Base-by-base conservation (phyloP, 2,113 vertebrate genomes). In the Malurus elegans region DNA sequence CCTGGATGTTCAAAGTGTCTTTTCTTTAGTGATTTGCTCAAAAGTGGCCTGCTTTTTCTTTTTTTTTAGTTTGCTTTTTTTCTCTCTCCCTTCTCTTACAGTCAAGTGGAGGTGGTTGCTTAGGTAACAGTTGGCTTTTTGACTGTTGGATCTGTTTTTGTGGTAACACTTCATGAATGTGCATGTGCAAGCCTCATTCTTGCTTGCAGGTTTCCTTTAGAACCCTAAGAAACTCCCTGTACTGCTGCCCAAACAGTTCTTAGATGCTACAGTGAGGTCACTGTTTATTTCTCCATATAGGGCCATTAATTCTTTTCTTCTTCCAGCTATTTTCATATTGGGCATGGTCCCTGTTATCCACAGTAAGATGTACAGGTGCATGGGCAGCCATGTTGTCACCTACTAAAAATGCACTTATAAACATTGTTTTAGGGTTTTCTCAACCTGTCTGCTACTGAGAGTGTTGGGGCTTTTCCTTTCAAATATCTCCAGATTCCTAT, bases 91-190 rank as follows among this genome's bases (percentile, higher is more conserved):
- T 45, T 45, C 4, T 31, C 64, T 70, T 78, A 34, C 34, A 47
- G 53, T 75, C 21, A 72, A 72, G 42, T 88, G 62, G 50, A 93
- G 80, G 51, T 66, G 42, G 67, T 91, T 92, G 56, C 60, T 73
- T 67, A 44, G 82, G 51, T 88, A 78, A 53, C 82, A 44, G 24
- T 83, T 95, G 76, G 50, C 86, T 91, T 73, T 89, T 89, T 91
- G 61, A 57, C 80, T 81, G 61, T 79, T 71, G 32, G 38, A 34
- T 89, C 86, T 89, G 42, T 76, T 79, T 78, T 80, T 78, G 73
- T 81, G 53, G 40, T 47, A 44, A 38, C 84, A 9, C 21, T 85
- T 94, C 44, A 18, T 64, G 47, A 84, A 78, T 54, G 75, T 88
- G 51, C 67, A 24, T 78, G 78, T 89, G 40, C 61, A 85, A 91